Conservation (phyloP, 1,140 invertebrate genomes). For the Caenorhabditis latens region DNA sequence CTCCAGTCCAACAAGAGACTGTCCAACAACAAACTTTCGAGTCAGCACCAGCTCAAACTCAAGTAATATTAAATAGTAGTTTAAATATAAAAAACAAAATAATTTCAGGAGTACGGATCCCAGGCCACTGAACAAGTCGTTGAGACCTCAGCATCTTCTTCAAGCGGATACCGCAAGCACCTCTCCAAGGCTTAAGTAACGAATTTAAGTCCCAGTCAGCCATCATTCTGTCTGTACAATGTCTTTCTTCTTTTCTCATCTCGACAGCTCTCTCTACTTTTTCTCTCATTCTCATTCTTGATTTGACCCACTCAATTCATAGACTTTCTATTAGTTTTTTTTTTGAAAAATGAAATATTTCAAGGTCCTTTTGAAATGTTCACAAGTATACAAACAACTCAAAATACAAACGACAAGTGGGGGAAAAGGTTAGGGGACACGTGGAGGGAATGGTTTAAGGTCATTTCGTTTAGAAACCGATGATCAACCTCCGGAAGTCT, state of each 20-base stretch:
- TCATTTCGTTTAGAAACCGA: slow-evolving; percentile 29
- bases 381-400: neutral
- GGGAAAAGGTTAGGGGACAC: neutral
- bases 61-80: neutral
- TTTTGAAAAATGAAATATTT: neutral
- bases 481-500: slow-evolving; percentile 42
- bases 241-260: neutral
- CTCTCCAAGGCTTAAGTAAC: slow-evolving; percentile 25
- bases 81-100: neutral
- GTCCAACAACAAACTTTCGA: slow-evolving; percentile 35
- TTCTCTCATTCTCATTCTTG: slow-evolving; percentile 3
- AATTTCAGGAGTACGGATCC: slow-evolving; percentile 16
- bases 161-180: slow-evolving; percentile 12
- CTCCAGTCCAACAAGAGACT: slow-evolving; percentile 20
- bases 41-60: slow-evolving; percentile 23
- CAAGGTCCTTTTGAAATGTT: slow-evolving; percentile 30
- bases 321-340: neutral
- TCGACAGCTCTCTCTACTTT: slow-evolving; percentile 9
- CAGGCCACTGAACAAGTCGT: slow-evolving; percentile 18
- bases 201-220: neutral
- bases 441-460: neutral
- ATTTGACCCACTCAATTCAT: neutral
- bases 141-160: slow-evolving; percentile 3
- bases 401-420: slow-evolving; percentile 37
- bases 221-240: slow-evolving; percentile 16